Conservation (phyloP, 64 coral and sea anemone species). For the Montipora capricornis region DNA sequence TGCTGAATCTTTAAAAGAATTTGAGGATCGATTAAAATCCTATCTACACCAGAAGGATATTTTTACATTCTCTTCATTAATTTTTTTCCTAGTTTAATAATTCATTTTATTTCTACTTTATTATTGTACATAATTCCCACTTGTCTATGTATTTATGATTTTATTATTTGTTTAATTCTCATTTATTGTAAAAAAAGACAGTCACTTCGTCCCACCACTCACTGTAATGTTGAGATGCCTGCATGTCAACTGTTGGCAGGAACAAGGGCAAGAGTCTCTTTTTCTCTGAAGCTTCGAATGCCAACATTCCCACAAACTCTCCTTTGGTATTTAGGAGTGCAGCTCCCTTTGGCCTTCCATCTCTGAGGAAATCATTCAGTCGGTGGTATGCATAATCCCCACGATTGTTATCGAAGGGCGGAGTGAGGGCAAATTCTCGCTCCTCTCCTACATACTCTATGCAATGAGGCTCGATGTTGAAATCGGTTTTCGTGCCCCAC, state of each 20-base stretch:
- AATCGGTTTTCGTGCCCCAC: not conserved
- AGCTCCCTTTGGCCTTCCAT: conserved; percentile 6
- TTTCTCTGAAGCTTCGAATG: not conserved
- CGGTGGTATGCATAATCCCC: not conserved
- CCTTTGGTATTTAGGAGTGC: not conserved
- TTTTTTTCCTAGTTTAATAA: no score
- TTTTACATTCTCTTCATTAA: no score
- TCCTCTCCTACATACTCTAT: not conserved
- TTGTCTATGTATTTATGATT: no score
- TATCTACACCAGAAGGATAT: no score
- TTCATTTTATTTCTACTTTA: no score
- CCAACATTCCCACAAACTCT: conserved; percentile 21
- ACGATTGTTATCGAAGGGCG: not conserved
- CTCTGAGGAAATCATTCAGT: not conserved
- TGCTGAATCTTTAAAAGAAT: no score
- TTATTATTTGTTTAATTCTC: no score
- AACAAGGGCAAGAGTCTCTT: not conserved
- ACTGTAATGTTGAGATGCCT: not conserved
- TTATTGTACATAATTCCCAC: no score
- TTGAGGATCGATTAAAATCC: no score
- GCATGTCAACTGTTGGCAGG: not conserved
- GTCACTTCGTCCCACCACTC: not conserved
- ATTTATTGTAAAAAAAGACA: no score
- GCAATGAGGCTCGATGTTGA: not conserved
- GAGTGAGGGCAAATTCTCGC: not conserved